Evolutionary conservation across 2,888 invertebrate genomes (phyloP), one percentile per base, ranked within the genome.

Genomic region (Dicyrtomina minuta): DNA sequence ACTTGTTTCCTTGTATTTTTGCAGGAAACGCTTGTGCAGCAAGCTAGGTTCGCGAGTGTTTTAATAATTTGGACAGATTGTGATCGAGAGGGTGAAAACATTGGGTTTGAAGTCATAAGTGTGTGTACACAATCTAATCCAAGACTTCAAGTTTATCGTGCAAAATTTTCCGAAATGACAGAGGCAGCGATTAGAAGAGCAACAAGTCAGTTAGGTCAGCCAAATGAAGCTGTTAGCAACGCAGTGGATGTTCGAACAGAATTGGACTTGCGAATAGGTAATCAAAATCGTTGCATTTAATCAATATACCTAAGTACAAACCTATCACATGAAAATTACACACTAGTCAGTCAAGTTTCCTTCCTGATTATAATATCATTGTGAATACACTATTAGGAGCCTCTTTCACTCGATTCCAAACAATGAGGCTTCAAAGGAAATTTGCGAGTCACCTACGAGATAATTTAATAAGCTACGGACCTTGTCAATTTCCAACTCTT

Each of bases 11-110:
- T 41, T 62, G 46, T 12, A 22, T 24, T 24, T 26, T 82, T 84
- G 2, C 79, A 90, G 86, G 87, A 84, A 82, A 90, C 90, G 3
- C 81, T 91, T 77, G 88, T 90, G 81, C 84, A 85, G 77, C 90
- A 90, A 84, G 83, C 88, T 2, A 82, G 85, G 20, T 80, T 82
- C 43, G 91, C 91, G 79, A 84, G 87, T 75, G 88, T 88, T 0
- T 84, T 99, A 3, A 91, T 99, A 20, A 92, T 99, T 78, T 99
- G 99, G 99, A 99, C 99, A 1, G 99, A 99, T 93, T 96, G 99
- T 84, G 99, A 99, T 85, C 88, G 99, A 83, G 99, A 99, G 85
- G 98, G 98, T 39, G 98, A 99, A 83, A 97, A 98, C 81, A 99
- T 99, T 81, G 99, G 97, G 0, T 97, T 89, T 85, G 98, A 99